A percentile compares a stretch with the other conserved stretches of the same genome.
These are phyloP conservation scores for Aradophagus sp. DNA, from an alignment of 1,140 invertebrate genomes.

Conservation along the genomic window DNA sequence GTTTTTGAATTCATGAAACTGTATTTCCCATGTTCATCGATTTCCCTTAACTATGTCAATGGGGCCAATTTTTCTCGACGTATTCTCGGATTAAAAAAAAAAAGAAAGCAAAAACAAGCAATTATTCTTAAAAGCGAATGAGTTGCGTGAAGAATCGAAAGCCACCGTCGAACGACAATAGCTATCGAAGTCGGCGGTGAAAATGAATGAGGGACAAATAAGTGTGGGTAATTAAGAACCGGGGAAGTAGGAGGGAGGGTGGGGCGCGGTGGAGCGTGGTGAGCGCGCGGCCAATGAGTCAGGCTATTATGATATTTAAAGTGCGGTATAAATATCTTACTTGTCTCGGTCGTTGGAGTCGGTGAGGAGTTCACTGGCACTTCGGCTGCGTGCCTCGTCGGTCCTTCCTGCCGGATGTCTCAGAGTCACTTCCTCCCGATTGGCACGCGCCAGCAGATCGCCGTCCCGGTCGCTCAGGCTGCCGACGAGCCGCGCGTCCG, in stretches of 20 bases:
- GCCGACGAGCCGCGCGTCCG: conserved; percentile 63
- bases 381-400: conserved; percentile 79
- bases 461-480: conserved; percentile 48
- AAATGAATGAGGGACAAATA: conserved; percentile 23
- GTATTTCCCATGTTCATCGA: too few species aligned
- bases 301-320: conserved; percentile 46
- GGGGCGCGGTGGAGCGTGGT: not conserved
- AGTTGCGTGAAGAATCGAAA: too few species aligned
- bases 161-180: too few species aligned
- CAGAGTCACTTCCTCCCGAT: conserved; percentile 68
- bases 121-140: too few species aligned
- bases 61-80: too few species aligned
- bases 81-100: too few species aligned
- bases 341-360: conserved; percentile 68
- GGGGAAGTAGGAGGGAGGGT: not conserved
- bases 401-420: conserved; percentile 68
- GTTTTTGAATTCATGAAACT: too few species aligned
- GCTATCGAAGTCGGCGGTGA: too few species aligned
- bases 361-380: conserved; percentile 81
- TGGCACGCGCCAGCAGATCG: conserved; percentile 65
- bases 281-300: conserved; percentile 3
- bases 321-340: conserved; percentile 54
- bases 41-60: too few species aligned
- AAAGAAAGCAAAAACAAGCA: too few species aligned
- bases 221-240: not conserved